Base-by-base conservation (phyloP, 2,797 vertebrate genomes). In the Acridotheres tristis region DNA sequence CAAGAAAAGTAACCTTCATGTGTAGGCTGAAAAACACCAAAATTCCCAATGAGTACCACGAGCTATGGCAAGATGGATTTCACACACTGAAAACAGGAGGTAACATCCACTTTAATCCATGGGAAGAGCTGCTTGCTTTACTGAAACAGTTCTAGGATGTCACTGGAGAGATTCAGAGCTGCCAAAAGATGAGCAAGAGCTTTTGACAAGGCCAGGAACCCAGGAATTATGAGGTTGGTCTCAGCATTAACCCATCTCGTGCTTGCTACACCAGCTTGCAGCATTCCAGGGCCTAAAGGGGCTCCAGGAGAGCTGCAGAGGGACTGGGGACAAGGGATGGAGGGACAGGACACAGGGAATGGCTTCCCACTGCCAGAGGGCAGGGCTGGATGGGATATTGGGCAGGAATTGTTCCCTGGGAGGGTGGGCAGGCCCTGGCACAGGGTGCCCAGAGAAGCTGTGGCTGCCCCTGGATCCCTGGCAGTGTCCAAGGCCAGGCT, bases 1-100 rank as follows among this genome's bases (percentile, higher is more conserved):
- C 99, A 99, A 88, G 99, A 98, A 96, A 99, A 99, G 97, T 99
- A 99, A 95, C 99, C 99, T 98, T 99, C 99, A 62, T 99, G 99
- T 50, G 98, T 99, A 40, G 99, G 99, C 99, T 99, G 97, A 43
- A 97, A 96, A 18, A 79, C 76, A 97, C 54, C 96, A 97, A 66
- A 91, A 75, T 74, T 59, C 94, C 89, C 86, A 53, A 1, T 87
- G 48, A 88, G 30, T 68, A 51, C 63, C 9, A 9, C 9, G 9
- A 93, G 71, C 48, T 57, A 42, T 0, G 32, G 51, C 42, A 89
- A n/a, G 57, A 67, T 5, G 22, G 17, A 10, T n/a, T 51, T 17
- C n/a, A 69, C 16, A n/a, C 34, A 51, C 13, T 3, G 40, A 65
- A 78, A 86, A 75, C 5, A 62, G 0, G 1, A 62, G 20, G 26